These are phyloP conservation scores for Epicauta chinensis DNA, from an alignment of 1,140 invertebrate species.

Conservation along the genomic window DNA sequence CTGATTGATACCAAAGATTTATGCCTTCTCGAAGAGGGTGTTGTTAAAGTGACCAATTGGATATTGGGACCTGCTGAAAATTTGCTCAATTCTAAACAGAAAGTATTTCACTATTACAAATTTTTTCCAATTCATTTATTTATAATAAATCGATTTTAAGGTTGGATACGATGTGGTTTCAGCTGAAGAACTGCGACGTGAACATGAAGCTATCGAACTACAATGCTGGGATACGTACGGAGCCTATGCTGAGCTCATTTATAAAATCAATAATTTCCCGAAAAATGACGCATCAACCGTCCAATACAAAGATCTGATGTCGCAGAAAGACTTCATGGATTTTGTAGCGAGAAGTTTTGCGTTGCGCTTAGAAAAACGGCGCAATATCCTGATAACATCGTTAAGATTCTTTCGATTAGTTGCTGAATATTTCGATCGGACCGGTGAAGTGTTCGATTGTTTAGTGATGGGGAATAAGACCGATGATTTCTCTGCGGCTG, in stretches of 20 bases:
- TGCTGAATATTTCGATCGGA: conserved; percentile 62
- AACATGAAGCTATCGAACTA: conserved; percentile 70
- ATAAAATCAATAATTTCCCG: conserved; percentile 56
- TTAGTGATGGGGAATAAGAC: conserved; percentile 55
- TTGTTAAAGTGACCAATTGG: conserved; percentile 67
- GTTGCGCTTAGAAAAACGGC: conserved; percentile 62
- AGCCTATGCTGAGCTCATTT: conserved; percentile 66
- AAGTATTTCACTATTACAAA: conserved; percentile 24
- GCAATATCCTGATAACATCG: conserved; percentile 71
- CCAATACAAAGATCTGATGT: conserved; percentile 51
- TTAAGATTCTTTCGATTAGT: conserved; percentile 69
- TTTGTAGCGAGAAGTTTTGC: conserved; percentile 74
- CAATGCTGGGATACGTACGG: conserved; percentile 71
- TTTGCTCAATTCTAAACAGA: conserved; percentile 59
- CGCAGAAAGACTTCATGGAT: conserved; percentile 71
- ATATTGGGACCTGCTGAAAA: conserved; percentile 68
- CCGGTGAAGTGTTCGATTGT: conserved; percentile 60
- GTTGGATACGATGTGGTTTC: conserved; percentile 67
- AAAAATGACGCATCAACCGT: conserved; percentile 45
- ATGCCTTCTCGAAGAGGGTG: conserved; percentile 53
- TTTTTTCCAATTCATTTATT: no score
- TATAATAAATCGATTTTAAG: no score
- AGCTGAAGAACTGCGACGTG: conserved; percentile 61
- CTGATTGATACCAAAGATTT: conserved; percentile 56
- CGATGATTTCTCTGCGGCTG: conserved; percentile 50